Base-by-base conservation (phyloP, 2,113 vertebrate species). In the Chrysemys picta region DNA sequence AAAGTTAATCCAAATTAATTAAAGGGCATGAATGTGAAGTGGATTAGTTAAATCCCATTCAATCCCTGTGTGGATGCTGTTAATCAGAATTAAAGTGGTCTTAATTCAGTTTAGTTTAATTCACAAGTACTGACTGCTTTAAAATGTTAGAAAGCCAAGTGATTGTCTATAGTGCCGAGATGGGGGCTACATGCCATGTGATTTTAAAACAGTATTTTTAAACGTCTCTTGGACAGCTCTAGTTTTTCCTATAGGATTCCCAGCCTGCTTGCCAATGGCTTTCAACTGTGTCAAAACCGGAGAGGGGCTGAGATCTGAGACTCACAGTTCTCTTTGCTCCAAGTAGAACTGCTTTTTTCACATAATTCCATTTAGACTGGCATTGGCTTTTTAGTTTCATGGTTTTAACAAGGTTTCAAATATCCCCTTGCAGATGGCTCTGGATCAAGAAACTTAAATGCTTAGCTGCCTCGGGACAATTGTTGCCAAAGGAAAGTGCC, bases 121-220 rank as follows among this genome's bases (percentile, higher is more conserved):
- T 72, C 65, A 95, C 83, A 80, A 72, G 96, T 87, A 91, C 89
- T 96, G 96, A 97, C 93, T 97, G 95, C 89, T 95, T 96, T 97
- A 96, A 97, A 96, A 95, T 89, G 95, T 76, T 85, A 95, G 76
- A 89, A 96, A 95, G 91, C 82, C 89, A 85, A 95, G 50, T 75
- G 87, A 89, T 47, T 54, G 69, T 82, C 80, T 91, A 80, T 88
- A 84, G 80, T 94, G 89, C 93, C 89, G 87, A 87, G 87, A 47
- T 94, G 57, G 50, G 93, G 83, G 95, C 95, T 95, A 89, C 89
- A 62, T 94, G 96, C 87, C 1, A 83, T 29, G 84, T 50, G 82
- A 94, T 85, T 93, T 84, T 72, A 97, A 97, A 96, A 95, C 14
- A 93, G 56, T 62, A 79, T 93, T 97, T 97, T 94, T 96, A 96